Base-by-base conservation (phyloP, 2,113 vertebrate species). In the Cynoglossus semilaevis region DNA sequence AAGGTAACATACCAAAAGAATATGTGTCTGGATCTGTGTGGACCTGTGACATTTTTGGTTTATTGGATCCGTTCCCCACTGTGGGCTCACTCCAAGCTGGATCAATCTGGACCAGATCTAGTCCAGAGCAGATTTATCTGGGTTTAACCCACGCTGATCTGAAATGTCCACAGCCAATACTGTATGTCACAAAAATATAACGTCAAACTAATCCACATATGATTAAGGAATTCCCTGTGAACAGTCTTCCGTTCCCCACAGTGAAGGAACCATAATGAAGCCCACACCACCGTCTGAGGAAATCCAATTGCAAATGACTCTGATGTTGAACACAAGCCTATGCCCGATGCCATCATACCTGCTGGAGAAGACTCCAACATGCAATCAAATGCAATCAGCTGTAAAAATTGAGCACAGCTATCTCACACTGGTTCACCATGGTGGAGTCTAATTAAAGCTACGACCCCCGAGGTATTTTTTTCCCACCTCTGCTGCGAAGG, bases 371-470 rank as follows among this genome's bases (percentile, higher is more conserved):
- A 36, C 67, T 77, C 59, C 63, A 41, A 74, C 69, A 56, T 69
- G 71, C 63, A 80, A 81, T 83, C 70, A 77, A 67, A 82, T 36
- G 65, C 76, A 84, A 84, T 83, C 80, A 79, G 56, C 72, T 22
- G 45, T 15, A 48, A 47, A 72, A 70, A 74, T 37, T 62, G 69
- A 58, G 68, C 57, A 17, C 14, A 16, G 67, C 62, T 11, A 47
- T 35, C 63, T 70, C 74, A 72, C 68, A 67, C 68, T 61, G 65
- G 70, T 79, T 70, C 55, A 49, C 59, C 59, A 16, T 62, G 9
- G 67, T 45, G 67, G 76, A 68, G 72, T 77, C 81, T 88, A 84
- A 88, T 87, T 83, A 88, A 81, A 76, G 74, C 75, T 36, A 43
- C 42, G 34, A 82, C 73, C 79, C 80, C 86, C 40, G 36, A 81